These are phyloP conservation scores for Rhorus exstirpatorius DNA, from an alignment of 2,888 invertebrate species.

Conservation along the genomic window DNA sequence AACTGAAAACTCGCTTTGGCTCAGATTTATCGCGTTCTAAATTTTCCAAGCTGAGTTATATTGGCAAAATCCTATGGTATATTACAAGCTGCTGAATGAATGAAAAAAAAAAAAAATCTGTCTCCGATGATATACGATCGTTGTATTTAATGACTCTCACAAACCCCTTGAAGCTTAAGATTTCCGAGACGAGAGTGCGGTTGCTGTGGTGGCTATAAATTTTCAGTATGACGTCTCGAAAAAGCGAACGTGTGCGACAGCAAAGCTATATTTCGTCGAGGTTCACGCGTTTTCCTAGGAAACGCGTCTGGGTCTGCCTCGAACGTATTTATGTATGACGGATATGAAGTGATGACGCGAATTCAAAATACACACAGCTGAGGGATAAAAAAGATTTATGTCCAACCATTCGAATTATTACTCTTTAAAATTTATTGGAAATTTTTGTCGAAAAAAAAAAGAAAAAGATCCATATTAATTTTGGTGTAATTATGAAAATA, in stretches of 20 bases:
- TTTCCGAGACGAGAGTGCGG: conserved; percentile 12
- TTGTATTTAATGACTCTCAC: conserved; percentile 22
- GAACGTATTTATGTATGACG: neutral
- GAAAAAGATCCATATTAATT: no score
- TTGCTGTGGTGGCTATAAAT: conserved; percentile 18
- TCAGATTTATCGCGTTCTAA: neutral
- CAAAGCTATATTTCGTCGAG: conserved; percentile 26
- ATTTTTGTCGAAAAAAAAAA: no score
- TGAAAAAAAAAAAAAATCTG: conserved; percentile 9
- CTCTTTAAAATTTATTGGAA: neutral
- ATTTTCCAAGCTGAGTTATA: neutral
- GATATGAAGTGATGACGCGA: conserved; percentile 5
- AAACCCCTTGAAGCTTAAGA: conserved; percentile 26
- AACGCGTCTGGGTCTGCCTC: conserved; percentile 7
- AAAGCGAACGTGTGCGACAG: conserved; percentile 17
- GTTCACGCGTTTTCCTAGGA: conserved; percentile 24
- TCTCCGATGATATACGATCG: conserved; percentile 35
- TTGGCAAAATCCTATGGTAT: conserved; percentile 21
- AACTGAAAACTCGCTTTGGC: neutral
- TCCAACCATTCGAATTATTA: neutral
- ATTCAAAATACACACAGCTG: neutral
- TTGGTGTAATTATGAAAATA: neutral
- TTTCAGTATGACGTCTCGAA: conserved; percentile 39
- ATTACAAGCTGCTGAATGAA: conserved; percentile 30
- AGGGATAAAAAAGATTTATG: neutral